Evolutionary conservation across 2,888 invertebrate species (phyloP).

Genomic region (Drosophila setosimentum): DNA sequence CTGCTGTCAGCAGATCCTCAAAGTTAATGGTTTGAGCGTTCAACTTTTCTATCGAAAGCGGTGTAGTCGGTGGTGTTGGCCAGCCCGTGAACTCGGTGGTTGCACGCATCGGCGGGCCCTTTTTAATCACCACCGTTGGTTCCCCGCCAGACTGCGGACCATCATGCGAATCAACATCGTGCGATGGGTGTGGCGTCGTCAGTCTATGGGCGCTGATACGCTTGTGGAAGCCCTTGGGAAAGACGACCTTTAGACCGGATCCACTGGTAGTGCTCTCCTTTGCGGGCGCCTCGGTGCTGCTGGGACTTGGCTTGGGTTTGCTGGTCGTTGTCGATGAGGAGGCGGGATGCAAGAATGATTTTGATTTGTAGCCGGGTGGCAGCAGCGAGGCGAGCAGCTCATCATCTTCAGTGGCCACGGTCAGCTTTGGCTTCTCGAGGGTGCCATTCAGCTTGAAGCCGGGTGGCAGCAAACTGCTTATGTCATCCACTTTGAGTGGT

Average conservation of each 20-base stretch:
- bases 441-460: constrained; percentile 86
- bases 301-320: constrained; percentile 45
- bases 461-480: constrained; percentile 88
- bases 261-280: constrained; percentile 77
- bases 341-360: constrained; percentile 62
- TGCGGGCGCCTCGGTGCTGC: constrained; percentile 43
- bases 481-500: constrained; percentile 86
- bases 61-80: constrained; percentile 95
- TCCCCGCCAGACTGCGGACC: constrained; percentile 83
- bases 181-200: constrained; percentile 87
- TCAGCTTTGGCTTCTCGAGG: constrained; percentile 38
- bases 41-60: constrained; percentile 93
- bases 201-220: constrained; percentile 87
- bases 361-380: constrained; percentile 87
- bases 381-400: constrained; percentile 84
- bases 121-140: constrained; percentile 90
- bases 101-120: constrained; percentile 94
- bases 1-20: constrained; percentile 84
- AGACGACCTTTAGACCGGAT: constrained; percentile 88
- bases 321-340: constrained; percentile 54
- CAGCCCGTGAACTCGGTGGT: constrained; percentile 96
- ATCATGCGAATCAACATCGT: constrained; percentile 71
- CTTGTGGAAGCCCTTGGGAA: constrained; percentile 88
- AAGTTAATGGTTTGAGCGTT: constrained; percentile 86
- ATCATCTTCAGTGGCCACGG: constrained; percentile 43